phyloP scores from a whole-genome alignment of 1,140 invertebrate species.

The Lasaia peninsularis region DNA sequence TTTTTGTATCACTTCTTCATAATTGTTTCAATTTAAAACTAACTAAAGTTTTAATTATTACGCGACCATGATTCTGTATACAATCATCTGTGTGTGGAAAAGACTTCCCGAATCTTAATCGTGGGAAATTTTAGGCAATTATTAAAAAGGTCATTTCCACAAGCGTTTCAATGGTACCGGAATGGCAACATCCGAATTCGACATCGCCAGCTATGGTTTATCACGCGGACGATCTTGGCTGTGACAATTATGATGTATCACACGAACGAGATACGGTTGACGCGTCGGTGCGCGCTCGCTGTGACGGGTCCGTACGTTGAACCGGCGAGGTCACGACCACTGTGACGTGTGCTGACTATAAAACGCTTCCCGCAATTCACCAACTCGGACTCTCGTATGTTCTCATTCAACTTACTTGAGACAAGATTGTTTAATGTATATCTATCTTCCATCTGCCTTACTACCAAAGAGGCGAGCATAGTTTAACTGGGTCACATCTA shows the following conservation, averaged over 20 bases:
- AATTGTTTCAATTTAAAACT: too few species aligned
- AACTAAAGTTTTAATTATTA: too few species aligned
- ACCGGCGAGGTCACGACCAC: slow-evolving; percentile 59
- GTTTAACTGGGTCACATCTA: too few species aligned
- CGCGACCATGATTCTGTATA: too few species aligned
- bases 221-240: neutral
- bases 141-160: too few species aligned
- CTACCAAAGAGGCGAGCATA: too few species aligned
- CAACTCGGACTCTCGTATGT: slow-evolving; percentile 13
- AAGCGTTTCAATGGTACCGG: neutral
- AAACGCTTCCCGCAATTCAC: slow-evolving; percentile 35
- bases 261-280: slow-evolving; percentile 33
- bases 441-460: too few species aligned
- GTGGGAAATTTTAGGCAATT: too few species aligned
- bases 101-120: too few species aligned
- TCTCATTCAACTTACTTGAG: neutral
- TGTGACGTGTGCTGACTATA: slow-evolving; percentile 43
- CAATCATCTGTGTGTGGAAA: too few species aligned
- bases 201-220: neutral
- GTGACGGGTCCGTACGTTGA: slow-evolving; percentile 58
- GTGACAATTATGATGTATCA: slow-evolving; percentile 12
- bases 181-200: slow-evolving; percentile 3
- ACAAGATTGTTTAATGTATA: neutral
- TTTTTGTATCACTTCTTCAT: too few species aligned
- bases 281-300: slow-evolving; percentile 37